Evolutionary conservation across 2,888 invertebrate species (phyloP), one percentile per base, ranked within the genome.

Genomic region (Rhaphigaster nebulosa): DNA sequence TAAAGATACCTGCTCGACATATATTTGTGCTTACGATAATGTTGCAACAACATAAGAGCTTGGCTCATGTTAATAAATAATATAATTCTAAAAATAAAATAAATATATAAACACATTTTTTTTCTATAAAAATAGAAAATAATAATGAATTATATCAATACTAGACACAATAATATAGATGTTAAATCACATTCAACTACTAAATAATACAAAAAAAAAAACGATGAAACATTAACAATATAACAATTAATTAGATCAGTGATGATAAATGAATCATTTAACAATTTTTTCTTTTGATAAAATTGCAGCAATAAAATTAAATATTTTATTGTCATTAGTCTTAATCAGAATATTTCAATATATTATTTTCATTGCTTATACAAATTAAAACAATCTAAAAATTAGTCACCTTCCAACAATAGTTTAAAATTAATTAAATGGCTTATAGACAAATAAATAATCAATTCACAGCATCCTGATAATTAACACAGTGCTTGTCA

Each of bases 121-220:
- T 84, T 84, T n/a, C 84, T 84, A 84, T 84, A 84, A 84, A 84
- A 84, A 84, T 84, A 84, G 84, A 84, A 84, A 84, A 84, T n/a
- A 50, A 45, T 45, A 84, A 38, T 45, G 26, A 84, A 84, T 50
- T 10, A 84, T 45, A 84, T 84, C 45, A 84, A n/a, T 41, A 84
- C 45, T 45, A 45, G 45, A 84, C 45, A 84, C 45, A 84, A 80
- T 84, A 2, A 50, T 84, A 45, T 84, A 84, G 45, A n/a, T 84
- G 45, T 84, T 76, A 76, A 65, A 76, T 76, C 38, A 65, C 65
- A 65, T 65, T 41, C 41, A 80, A 80, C 23, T 41, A 23, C n/a
- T 80, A 80, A 80, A 23, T 80, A 80, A 38, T 41, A 80, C 41
- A 80, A 38, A 38, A 20, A 80, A 80, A 80, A 80, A 29, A 76